Evolutionary conservation across 2,888 invertebrate genomes (phyloP).

Genomic region (Caenorhabditis virilis): DNA sequence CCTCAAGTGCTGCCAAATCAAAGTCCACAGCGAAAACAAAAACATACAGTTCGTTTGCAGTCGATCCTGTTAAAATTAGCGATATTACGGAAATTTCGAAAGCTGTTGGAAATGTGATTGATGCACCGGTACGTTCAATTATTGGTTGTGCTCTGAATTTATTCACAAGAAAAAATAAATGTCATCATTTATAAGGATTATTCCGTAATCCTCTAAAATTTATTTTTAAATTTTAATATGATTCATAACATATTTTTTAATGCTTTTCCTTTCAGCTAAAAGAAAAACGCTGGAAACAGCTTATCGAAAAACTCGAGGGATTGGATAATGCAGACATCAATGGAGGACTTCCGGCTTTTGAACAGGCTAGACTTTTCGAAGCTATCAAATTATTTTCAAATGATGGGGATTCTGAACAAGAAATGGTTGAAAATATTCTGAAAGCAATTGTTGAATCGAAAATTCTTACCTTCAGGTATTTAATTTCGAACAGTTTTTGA

Average conservation of each 20-base stretch:
- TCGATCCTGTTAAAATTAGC: conserved; percentile 23
- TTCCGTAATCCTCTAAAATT: neutral
- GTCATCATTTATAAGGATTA: neutral
- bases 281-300: conserved; percentile 33
- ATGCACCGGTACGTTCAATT: conserved; percentile 21
- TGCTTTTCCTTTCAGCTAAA: conserved; percentile 2
- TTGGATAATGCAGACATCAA: conserved; percentile 10
- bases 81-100: conserved; percentile 11
- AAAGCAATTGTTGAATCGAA: conserved; percentile 5
- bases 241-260: neutral
- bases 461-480: conserved; percentile 8
- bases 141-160: too few relatives aligned
- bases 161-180: too few relatives aligned
- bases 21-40: conserved; percentile 13
- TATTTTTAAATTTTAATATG: conserved; percentile 1
- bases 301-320: conserved; percentile 10
- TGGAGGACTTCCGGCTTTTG: conserved; percentile 20
- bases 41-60: conserved; percentile 25
- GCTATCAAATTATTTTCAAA: conserved; percentile 13
- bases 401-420: conserved; percentile 19
- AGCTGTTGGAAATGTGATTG: conserved; percentile 17
- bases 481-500: neutral
- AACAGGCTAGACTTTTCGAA: conserved; percentile 21
- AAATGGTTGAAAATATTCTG: conserved; percentile 6
- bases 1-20: conserved; percentile 15